phyloP scores from a whole-genome alignment of 2,888 invertebrate genomes.

The Bugulina stolonifera region DNA sequence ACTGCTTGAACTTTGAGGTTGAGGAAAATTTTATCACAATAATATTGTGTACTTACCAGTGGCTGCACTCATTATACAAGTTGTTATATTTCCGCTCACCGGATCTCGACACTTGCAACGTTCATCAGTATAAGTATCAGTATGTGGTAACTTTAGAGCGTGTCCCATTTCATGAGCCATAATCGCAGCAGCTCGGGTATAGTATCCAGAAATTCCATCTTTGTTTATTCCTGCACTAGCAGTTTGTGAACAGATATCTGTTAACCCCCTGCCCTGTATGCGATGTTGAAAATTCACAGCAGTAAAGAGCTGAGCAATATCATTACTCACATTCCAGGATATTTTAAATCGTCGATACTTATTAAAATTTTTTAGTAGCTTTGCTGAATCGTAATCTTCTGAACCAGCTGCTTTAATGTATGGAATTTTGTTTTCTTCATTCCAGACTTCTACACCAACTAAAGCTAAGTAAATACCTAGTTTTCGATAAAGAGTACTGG shows the following conservation, averaged over 20 bases:
- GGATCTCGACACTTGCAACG: background rate
- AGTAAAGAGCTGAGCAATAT: constrained; percentile 83
- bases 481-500: constrained; percentile 72
- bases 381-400: constrained; percentile 61
- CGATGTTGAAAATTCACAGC: background rate
- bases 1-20: background rate
- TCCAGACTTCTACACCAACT: constrained; percentile 94
- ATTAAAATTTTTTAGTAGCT: constrained; percentile 82
- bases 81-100: background rate
- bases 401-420: constrained; percentile 55
- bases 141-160: constrained; percentile 98
- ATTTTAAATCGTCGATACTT: constrained; percentile 76
- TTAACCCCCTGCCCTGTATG: constrained; percentile 32
- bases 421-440: constrained; percentile 74
- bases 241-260: background rate
- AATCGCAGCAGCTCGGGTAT: constrained; percentile 79
- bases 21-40: too few relatives aligned
- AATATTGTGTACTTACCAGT: too few relatives aligned
- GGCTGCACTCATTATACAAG: background rate
- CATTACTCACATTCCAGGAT: constrained; percentile 79
- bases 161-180: constrained; percentile 99
- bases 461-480: constrained; percentile 91
- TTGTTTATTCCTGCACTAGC: background rate
- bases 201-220: background rate
- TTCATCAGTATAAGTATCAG: background rate